Percentiles rank a stretch among this genome's conserved stretches.
Conservation (phyloP, 2,797 vertebrate genomes). For the Gallinago nigripennis region DNA sequence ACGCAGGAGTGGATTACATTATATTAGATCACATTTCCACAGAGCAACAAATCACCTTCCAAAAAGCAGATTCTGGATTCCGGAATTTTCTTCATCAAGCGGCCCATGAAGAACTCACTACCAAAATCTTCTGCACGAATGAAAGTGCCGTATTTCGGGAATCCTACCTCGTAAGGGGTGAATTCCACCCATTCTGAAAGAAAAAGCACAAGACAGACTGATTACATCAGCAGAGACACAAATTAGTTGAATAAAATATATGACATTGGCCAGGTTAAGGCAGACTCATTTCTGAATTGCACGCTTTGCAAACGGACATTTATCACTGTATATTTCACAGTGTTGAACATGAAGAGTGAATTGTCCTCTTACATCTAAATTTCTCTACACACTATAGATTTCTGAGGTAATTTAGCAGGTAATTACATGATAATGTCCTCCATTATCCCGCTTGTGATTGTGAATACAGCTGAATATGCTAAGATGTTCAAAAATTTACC, state of each 20-base stretch:
- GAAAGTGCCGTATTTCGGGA: conserved; percentile 79
- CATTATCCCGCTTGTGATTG: neutral
- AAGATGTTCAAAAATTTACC: neutral
- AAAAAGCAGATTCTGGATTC: conserved; percentile 82
- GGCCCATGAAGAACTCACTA: conserved; percentile 83
- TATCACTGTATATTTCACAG: neutral
- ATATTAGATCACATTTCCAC: neutral
- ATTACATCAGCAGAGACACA: neutral
- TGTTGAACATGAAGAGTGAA: neutral
- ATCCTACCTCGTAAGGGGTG: conserved; percentile 81
- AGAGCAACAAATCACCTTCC: conserved; percentile 70
- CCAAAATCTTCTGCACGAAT: conserved; percentile 79
- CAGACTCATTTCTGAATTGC: neutral
- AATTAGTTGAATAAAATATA: neutral
- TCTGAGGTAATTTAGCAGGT: neutral
- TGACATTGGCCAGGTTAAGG: neutral
- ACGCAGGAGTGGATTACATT: neutral
- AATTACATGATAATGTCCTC: neutral
- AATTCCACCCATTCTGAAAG: conserved; percentile 82
- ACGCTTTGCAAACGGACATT: neutral
- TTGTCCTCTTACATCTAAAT: neutral
- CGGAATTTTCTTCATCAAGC: conserved; percentile 76
- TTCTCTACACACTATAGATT: neutral
- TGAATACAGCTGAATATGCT: neutral
- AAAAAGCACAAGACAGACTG: neutral